Evolutionary conservation across 2,888 invertebrate genomes (phyloP).

Genomic region (Athrips mouffetella): DNA sequence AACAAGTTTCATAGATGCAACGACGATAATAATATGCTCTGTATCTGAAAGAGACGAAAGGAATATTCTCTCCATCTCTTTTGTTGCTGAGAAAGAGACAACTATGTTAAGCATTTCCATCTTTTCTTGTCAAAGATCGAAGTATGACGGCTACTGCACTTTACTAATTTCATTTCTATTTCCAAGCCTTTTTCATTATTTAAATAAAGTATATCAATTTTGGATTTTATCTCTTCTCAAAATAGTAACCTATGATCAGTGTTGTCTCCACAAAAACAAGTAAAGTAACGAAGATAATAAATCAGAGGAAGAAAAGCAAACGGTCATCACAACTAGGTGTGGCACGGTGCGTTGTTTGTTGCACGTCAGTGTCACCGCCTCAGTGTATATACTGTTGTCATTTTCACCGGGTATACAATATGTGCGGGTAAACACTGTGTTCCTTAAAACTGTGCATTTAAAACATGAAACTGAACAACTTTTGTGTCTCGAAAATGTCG

Average conservation of each 20-base stretch:
- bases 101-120: background rate
- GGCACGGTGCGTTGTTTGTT: slow-evolving; percentile 62
- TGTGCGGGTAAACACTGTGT: too few relatives aligned
- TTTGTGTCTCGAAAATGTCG: too few relatives aligned
- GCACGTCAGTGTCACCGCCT: slow-evolving; percentile 44
- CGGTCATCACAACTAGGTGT: slow-evolving; percentile 74
- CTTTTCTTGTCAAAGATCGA: background rate
- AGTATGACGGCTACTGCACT: background rate
- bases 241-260: slow-evolving; percentile 28
- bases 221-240: too few relatives aligned
- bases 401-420: too few relatives aligned
- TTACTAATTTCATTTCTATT: background rate
- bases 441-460: too few relatives aligned
- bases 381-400: slow-evolving; percentile 26
- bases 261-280: slow-evolving; percentile 53
- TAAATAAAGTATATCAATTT: background rate
- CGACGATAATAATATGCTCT: too few relatives aligned
- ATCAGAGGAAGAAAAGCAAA: slow-evolving; percentile 65
- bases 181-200: background rate
- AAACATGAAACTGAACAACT: too few relatives aligned
- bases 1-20: too few relatives aligned
- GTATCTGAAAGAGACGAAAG: too few relatives aligned
- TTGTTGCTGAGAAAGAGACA: background rate
- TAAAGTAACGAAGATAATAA: slow-evolving; percentile 46
- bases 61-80: too few relatives aligned